Evolutionary conservation across 2,888 invertebrate species (phyloP).

Genomic region (Pteria penguin): DNA sequence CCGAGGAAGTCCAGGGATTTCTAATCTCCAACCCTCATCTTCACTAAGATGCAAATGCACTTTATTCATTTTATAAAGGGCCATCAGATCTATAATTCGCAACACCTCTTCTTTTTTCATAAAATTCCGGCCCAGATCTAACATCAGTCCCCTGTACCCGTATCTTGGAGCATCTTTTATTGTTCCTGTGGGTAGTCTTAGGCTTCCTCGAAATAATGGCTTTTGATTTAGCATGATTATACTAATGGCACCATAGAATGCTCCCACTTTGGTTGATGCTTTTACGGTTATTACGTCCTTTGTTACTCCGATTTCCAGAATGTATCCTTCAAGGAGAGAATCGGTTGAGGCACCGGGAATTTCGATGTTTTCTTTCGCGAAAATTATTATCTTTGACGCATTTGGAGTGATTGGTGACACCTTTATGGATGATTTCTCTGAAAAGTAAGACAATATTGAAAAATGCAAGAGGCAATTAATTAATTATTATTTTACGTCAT

Average conservation of each 20-base stretch:
- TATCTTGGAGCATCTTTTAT: constrained; percentile 54
- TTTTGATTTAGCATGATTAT: constrained; percentile 50
- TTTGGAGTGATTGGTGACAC: neutral
- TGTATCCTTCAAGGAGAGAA: constrained; percentile 42
- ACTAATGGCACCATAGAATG: constrained; percentile 52
- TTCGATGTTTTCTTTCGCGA: neutral
- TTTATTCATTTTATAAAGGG: constrained; percentile 73
- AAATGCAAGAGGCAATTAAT: no score
- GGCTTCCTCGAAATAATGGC: constrained; percentile 25
- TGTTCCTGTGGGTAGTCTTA: constrained; percentile 40
- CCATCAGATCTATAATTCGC: constrained; percentile 68
- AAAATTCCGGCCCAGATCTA: constrained; percentile 60
- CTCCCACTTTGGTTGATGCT: constrained; percentile 44
- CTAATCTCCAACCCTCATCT: constrained; percentile 75
- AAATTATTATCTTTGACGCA: neutral
- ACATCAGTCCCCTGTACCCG: constrained; percentile 56
- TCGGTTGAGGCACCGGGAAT: neutral
- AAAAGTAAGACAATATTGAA: no score
- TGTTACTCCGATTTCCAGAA: constrained; percentile 40
- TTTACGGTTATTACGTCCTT: constrained; percentile 43
- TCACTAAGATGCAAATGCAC: constrained; percentile 74
- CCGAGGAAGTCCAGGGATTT: constrained; percentile 71
- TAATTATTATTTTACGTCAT: no score
- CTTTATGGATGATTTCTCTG: neutral
- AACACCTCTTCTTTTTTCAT: constrained; percentile 56